These are phyloP conservation scores for Pedetes capensis DNA, from an alignment of 2,113 vertebrate species.

Conservation along the genomic window DNA sequence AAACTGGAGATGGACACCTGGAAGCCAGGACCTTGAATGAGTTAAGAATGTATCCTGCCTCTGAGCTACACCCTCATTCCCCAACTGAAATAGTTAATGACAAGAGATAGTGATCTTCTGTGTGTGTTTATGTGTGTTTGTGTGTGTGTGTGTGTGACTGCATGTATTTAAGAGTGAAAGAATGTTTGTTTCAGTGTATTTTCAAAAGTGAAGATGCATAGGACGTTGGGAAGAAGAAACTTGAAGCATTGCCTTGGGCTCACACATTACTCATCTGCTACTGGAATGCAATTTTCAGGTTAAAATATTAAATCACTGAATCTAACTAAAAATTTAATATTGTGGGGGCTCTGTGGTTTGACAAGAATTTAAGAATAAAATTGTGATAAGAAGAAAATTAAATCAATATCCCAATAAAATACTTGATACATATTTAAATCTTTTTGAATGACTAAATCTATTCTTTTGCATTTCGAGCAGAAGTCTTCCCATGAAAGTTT, in stretches of 20 bases:
- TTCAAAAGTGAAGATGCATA: neutral
- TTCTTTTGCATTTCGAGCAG: neutral
- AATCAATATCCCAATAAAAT: neutral
- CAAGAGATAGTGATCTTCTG: neutral
- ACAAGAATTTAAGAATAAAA: neutral
- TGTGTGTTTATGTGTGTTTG: neutral
- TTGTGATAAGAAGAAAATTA: neutral
- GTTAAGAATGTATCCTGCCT: no score
- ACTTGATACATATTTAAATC: conserved; percentile 2
- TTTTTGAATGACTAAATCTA: neutral
- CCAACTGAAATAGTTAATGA: neutral
- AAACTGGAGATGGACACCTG: no score
- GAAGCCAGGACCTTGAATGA: no score
- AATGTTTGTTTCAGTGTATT: neutral
- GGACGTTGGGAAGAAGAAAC: neutral
- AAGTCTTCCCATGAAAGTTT: neutral
- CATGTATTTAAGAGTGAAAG: neutral
- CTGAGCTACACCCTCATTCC: no score
- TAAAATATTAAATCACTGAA: conserved; percentile 15
- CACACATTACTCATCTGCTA: neutral
- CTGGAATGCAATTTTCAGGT: conserved; percentile 2
- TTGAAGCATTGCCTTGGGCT: neutral
- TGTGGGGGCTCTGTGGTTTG: neutral
- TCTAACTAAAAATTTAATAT: neutral
- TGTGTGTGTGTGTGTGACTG: neutral